Conservation (phyloP, 1,140 invertebrate genomes). For the Tetragonula clypearis region DNA sequence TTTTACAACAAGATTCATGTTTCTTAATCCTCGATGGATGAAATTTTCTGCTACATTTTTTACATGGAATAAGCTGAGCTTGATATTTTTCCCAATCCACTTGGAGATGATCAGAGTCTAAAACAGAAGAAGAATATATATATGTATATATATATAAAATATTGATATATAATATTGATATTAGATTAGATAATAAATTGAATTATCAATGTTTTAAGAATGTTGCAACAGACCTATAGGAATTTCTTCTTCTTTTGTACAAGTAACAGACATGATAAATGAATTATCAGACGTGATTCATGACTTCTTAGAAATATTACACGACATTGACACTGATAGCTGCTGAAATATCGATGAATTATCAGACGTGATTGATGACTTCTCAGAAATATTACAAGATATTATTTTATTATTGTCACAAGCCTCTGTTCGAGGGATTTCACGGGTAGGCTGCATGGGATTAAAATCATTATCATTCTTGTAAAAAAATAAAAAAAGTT, state of each 20-base stretch:
- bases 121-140: constrained; percentile 1
- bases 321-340: too few species aligned
- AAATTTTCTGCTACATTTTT: constrained; percentile 52
- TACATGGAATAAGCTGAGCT: constrained; percentile 61
- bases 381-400: neutral
- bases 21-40: constrained; percentile 64
- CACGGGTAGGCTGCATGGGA: constrained; percentile 68
- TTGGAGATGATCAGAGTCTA: constrained; percentile 55
- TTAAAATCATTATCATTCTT: constrained; percentile 27
- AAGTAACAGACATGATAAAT: neutral
- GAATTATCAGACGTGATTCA: neutral
- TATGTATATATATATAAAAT: neutral
- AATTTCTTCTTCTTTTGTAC: neutral
- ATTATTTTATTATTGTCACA: constrained; percentile 14
- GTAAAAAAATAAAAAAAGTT: constrained; percentile 16
- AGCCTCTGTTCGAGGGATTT: constrained; percentile 62
- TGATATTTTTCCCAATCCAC: constrained; percentile 60
- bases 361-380: neutral
- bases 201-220: neutral
- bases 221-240: neutral
- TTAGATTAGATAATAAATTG: neutral
- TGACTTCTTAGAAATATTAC: neutral
- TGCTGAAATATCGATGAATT: too few species aligned
- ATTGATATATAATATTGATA: too few species aligned
- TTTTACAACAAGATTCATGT: constrained; percentile 64